Evolutionary conservation across 2,888 invertebrate species (phyloP).

Genomic region (Physocephala rufipes): DNA sequence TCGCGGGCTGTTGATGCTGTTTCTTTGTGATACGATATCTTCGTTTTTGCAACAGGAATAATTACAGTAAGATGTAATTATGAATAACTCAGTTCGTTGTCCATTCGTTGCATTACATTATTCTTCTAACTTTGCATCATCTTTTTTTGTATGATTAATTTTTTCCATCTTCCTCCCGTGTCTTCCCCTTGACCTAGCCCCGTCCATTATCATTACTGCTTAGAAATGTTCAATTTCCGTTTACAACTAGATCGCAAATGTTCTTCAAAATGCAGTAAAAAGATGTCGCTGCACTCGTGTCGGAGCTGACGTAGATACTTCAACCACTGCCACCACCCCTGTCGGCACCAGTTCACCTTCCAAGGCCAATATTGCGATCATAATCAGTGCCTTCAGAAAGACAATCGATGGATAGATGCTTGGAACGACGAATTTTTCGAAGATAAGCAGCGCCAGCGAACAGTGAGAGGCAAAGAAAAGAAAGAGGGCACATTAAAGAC

Average conservation of each 20-base stretch:
- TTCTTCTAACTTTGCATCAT: slow-evolving; percentile 13
- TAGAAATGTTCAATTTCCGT: slow-evolving; percentile 31
- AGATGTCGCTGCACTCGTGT: slow-evolving; percentile 17
- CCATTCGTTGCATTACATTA: not conserved
- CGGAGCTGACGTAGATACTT: too few species aligned
- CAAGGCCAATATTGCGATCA: not conserved
- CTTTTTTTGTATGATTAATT: not conserved
- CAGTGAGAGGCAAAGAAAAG: not conserved
- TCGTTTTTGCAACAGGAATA: not conserved
- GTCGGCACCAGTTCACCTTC: not conserved
- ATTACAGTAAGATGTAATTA: not conserved
- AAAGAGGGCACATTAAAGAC: too few species aligned
- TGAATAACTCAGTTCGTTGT: not conserved
- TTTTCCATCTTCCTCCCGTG: not conserved
- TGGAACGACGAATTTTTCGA: not conserved
- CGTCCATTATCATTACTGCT: not conserved
- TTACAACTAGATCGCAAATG: slow-evolving; percentile 59
- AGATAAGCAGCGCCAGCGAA: not conserved
- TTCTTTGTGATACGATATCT: too few species aligned
- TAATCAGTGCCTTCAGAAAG: not conserved
- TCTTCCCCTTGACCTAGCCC: not conserved
- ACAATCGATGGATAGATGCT: not conserved
- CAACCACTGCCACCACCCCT: too few species aligned
- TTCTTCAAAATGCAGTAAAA: slow-evolving; percentile 58
- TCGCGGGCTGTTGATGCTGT: too few species aligned